A percentile compares a stretch with the other conserved stretches of the same genome.
Evolutionary conservation across 2,113 vertebrate genomes (phyloP).

Genomic region (Trachemys scripta): DNA sequence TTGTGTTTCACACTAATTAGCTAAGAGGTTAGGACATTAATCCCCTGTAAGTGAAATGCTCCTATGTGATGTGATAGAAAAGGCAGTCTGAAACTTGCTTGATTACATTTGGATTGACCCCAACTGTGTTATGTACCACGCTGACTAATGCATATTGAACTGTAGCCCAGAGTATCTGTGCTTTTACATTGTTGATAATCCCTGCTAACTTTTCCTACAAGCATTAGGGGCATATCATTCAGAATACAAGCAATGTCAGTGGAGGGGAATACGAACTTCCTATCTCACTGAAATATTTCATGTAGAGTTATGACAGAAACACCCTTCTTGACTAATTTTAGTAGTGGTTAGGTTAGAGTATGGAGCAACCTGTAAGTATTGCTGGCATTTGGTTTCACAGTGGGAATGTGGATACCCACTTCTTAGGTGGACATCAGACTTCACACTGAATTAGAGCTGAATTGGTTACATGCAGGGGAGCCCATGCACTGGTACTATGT

Average conservation of each 20-base stretch:
- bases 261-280: background rate
- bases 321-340: background rate
- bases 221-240: background rate
- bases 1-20: constrained; percentile 71
- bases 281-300: background rate
- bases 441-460: background rate
- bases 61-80: constrained; percentile 46
- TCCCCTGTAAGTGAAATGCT: constrained; percentile 56
- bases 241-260: background rate
- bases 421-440: background rate
- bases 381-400: background rate
- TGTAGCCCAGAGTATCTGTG: background rate
- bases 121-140: rapidly evolving
- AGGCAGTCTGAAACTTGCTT: constrained; percentile 13
- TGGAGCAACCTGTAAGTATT: rapidly evolving
- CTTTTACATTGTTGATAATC: background rate
- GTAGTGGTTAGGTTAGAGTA: background rate
- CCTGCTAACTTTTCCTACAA: background rate
- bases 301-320: background rate
- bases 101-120: background rate
- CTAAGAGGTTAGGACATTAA: constrained; percentile 75
- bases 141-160: background rate
- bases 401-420: background rate
- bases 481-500: background rate
- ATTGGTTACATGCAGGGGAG: background rate